phyloP scores from a whole-genome alignment of 2,888 invertebrate species.

The Scaptodrosophila latifasciaeformis region DNA sequence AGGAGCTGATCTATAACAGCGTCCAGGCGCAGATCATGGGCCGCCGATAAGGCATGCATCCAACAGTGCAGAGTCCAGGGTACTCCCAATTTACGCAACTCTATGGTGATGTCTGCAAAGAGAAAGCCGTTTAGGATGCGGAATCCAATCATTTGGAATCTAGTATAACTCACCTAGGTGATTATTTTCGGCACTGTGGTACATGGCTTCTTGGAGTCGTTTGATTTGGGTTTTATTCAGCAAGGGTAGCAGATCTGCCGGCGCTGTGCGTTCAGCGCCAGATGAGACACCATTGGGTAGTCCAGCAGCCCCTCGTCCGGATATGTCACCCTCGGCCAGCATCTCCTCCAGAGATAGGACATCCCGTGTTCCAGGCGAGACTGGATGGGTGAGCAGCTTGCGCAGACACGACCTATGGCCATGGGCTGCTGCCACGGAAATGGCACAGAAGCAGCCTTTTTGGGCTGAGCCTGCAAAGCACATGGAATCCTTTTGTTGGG shows the following conservation, averaged over 20 bases:
- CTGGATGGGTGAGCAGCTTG: conserved; percentile 84
- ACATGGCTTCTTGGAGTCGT: conserved; percentile 93
- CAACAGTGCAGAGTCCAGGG: conserved; percentile 95
- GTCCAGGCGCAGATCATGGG: conserved; percentile 88
- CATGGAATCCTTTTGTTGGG: conserved; percentile 87
- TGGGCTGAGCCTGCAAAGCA: conserved; percentile 92
- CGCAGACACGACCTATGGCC: conserved; percentile 88
- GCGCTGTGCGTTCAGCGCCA: conserved; percentile 54
- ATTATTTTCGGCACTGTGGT: conserved; percentile 93
- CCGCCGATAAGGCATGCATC: conserved; percentile 91
- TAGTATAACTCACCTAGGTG: conserved; percentile 81
- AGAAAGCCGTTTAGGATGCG: too few relatives aligned
- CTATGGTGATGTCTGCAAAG: conserved; percentile 86
- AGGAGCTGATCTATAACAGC: conserved; percentile 90
- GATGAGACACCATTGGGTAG: conserved; percentile 76
- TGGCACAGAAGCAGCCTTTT: conserved; percentile 90
- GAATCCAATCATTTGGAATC: background rate
- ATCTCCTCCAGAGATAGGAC: conserved; percentile 92
- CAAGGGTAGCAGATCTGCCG: conserved; percentile 70
- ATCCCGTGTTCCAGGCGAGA: conserved; percentile 81
- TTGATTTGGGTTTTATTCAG: conserved; percentile 89
- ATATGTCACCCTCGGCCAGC: conserved; percentile 85
- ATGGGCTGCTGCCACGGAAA: conserved; percentile 92
- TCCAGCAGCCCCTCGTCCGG: conserved; percentile 54
- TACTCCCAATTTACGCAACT: conserved; percentile 88